Evolutionary conservation across 2,888 invertebrate genomes (phyloP), one percentile per base, ranked within the genome.

Genomic region (Vesta saturnalis): DNA sequence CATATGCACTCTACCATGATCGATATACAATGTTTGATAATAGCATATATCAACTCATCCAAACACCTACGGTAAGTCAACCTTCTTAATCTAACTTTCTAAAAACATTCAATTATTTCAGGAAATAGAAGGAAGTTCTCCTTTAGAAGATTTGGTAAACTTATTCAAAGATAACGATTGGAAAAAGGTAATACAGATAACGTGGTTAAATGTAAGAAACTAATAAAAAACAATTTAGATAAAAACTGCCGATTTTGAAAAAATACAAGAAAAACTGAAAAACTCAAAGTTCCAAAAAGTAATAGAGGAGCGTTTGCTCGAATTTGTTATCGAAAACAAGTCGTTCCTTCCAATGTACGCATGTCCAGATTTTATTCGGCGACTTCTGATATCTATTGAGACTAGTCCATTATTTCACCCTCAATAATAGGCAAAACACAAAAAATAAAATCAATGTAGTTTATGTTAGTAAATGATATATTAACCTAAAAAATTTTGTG

Each of bases 1-100:
- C 88, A 67, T 85, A 86, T 22, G 88, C 89, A 0, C 74, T 92
- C 14, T 91, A 89, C 79, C 87, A 89, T 75, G 90, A 91, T 72
- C 85, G 86, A 23, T 91, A 91, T 79, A 79, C 81, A 0, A 81
- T 84, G 0, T 77, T 89, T 19, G 72, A 86, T 15, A 74, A 73
- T 12, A 79, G 83, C 10, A 83, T 87, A 49, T 68, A 71, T 47
- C 59, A 71, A 6, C 61, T 76, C 1, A 55, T 79, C 66, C 69
- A 62, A 5, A 70, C 71, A 10, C 23, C 70, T 39, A 62, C 65
- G 18, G 69, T 69, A 58, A 43, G 14, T 16, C 21, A 8, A 14
- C 19, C 43, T 47, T 55, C 23, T n/a, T n/a, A n/a, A n/a, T n/a
- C 12, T 19, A 18, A 54, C 16, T 6, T 5, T 46, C 19, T 62